These are phyloP conservation scores for Chelonia mydas DNA, from an alignment of 2,797 vertebrate genomes.

Conservation along the genomic window DNA sequence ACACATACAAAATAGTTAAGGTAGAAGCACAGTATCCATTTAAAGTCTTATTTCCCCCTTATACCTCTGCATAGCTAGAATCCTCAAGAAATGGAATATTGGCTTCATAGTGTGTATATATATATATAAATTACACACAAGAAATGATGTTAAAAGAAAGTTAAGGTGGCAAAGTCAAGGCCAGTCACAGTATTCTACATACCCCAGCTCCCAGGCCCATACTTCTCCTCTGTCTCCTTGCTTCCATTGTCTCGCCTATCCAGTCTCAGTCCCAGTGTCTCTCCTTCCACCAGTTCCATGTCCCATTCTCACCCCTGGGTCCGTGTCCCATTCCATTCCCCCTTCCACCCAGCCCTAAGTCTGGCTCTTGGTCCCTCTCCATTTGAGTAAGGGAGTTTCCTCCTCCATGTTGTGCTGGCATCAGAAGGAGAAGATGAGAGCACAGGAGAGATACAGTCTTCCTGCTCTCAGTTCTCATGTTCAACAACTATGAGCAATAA, in stretches of 20 bases:
- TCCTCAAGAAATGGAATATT: background rate
- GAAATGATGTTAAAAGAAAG: no score
- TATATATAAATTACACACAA: no score
- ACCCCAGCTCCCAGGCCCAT: background rate
- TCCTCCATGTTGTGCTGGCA: background rate
- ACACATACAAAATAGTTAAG: background rate
- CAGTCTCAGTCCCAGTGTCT: background rate
- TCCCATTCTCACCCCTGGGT: background rate
- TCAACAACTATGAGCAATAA: background rate
- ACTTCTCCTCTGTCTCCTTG: background rate
- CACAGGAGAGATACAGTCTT: background rate
- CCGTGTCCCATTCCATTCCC: no score
- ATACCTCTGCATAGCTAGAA: background rate
- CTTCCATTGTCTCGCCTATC: background rate
- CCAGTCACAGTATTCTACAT: background rate
- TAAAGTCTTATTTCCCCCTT: background rate
- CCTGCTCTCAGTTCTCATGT: background rate
- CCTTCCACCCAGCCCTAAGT: no score
- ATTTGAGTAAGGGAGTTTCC: background rate
- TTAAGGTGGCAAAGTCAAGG: background rate
- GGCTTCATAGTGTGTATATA: background rate
- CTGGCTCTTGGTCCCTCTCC: background rate
- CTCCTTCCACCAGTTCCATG: background rate
- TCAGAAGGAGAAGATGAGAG: background rate
- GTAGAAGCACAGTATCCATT: background rate